Evolutionary conservation across 1,140 invertebrate species (phyloP), one percentile per base, ranked within the genome.

Genomic region (Antheraea pernyi): DNA sequence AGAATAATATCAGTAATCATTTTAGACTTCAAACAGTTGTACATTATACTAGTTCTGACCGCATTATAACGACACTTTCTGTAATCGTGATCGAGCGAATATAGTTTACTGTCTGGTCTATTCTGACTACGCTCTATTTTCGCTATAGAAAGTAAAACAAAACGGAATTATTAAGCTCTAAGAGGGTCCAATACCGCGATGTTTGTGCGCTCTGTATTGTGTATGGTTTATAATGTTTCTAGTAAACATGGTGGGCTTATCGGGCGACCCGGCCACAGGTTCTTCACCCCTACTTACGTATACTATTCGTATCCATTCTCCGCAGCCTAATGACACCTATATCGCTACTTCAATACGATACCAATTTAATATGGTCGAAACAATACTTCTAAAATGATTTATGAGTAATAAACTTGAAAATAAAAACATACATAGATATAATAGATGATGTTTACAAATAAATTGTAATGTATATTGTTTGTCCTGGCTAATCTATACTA

Each of bases 241-340:
- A 84, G 80, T 78, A 76, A 83, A 82, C 77, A 83, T 75, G 73
- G 75, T 74, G 71, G 74, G 68, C 77, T 86, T 89, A 89, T 89
- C 87, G 78, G 66, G 70, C 76, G 80, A 76, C 76, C 78, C 74
- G 78, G 19, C 53, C 73, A 66, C 65, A 81, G 83, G 84, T 86
- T 88, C 84, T 87, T 88, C 84, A 88, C 85, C 85, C 80, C 78
- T 78, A 70, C 66, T 70, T 70, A 46, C 67, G 74, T 67, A 61
- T 19, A 16, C 19, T 22, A 36, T 13, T 22, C 19, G 60, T 61
- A n/a, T 61, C 60, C 30, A 19, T 22, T 30, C 30, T 30, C 19
- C 22, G 6, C 46, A 53, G 13, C 16, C 16, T 53, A 53, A 53
- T 22, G 30, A 7, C 19, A 7, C 22, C 10, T 61, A 30, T 30